Base-by-base conservation (phyloP, 2,113 vertebrate species). In the Perca fluviatilis region DNA sequence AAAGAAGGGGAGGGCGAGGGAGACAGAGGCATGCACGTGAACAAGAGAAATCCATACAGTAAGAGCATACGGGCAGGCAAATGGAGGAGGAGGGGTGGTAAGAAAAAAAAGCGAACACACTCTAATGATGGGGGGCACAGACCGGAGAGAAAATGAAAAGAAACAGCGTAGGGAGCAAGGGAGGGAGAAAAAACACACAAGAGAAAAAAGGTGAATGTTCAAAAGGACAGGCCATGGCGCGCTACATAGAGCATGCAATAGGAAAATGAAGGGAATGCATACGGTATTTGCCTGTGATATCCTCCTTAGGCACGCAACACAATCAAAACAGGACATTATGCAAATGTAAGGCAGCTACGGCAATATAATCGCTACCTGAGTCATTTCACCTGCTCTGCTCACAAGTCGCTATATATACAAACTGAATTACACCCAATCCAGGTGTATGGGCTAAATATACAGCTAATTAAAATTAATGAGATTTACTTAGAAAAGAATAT, bases 381-480 rank as follows among this genome's bases (percentile, higher is more conserved):
- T 86, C 88, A 61, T 67, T 77, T 89, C 75, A 88, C 83, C 90
- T 87, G 88, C 88, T 80, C 83, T 58, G 72, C 69, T 86, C 61
- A 11, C 60, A 10, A 14, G 71, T 53, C 30, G 36, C 66, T 82
- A 66, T 81, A 84, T 65, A 89, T 67, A 82, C 85, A 86, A 73
- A 85, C 50, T 10, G 79, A 90, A 85, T 84, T 82, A 86, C 76
- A 72, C 49, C 19, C 88, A 56, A 89, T 89, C 81, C 93, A 94
- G 89, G 88, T 95, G 94, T 87, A 88, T 56, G 43, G 63, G 85
- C 91, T 91, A 93, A 94, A 93, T 93, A 92, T 94, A 89, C 90
- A 90, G 91, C 93, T 93, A 90, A 94, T 95, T 92, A 92, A 89
- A 94, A 95, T 93, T 90, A 94, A 95, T 94, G 93, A 94, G 92